Conservation (phyloP, 2,888 invertebrate genomes). For the Drosophila neonasuta region DNA sequence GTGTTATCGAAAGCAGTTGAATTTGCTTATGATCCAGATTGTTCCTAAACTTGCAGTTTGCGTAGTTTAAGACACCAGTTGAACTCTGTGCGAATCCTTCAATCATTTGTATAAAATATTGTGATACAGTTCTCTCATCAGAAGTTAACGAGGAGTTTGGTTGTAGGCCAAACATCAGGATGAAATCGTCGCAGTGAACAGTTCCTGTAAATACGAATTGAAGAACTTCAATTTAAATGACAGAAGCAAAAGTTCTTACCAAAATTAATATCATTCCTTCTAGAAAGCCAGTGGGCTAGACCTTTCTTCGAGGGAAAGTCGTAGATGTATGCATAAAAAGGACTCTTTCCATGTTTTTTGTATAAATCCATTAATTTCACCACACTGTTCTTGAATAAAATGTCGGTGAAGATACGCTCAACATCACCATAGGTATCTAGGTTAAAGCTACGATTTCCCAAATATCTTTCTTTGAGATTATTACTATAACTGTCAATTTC, state of each 20-base stretch:
- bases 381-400: slow-evolving; percentile 85
- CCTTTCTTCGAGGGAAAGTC: slow-evolving; percentile 84
- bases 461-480: slow-evolving; percentile 7
- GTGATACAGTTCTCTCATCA: slow-evolving; percentile 7
- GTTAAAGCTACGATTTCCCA: slow-evolving; percentile 8
- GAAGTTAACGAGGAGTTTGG: neutral
- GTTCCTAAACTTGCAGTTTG: neutral
- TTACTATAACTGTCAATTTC: neutral
- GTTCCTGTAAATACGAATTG: neutral
- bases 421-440: slow-evolving; percentile 80
- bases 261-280: slow-evolving; percentile 82
- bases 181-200: slow-evolving; percentile 10
- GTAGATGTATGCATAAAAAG: slow-evolving; percentile 85
- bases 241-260: slow-evolving; percentile 82
- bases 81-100: slow-evolving; percentile 4
- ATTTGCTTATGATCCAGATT: neutral
- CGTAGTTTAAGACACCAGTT: neutral
- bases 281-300: slow-evolving; percentile 84
- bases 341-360: slow-evolving; percentile 83
- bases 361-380: slow-evolving; percentile 85
- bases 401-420: slow-evolving; percentile 85
- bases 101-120: slow-evolving; percentile 12
- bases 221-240: neutral
- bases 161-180: slow-evolving; percentile 2
- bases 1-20: neutral